Evolutionary conservation across 1,140 invertebrate genomes (phyloP), one percentile per base, ranked within the genome.

Genomic region (Drosophila hydei): DNA sequence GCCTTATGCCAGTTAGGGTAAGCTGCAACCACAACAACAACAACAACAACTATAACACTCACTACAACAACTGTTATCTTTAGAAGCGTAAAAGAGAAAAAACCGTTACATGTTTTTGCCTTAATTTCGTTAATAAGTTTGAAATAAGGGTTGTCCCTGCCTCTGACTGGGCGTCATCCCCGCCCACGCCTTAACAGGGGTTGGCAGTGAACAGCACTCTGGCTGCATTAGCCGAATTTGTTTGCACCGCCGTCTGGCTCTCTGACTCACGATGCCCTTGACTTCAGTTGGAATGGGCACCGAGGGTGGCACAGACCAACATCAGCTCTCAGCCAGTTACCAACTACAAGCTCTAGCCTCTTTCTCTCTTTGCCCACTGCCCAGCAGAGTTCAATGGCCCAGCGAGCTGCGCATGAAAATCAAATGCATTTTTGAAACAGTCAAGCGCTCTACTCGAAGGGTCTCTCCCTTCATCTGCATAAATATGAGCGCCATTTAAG

Each of bases 1-100:
- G 85, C 70, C 69, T 90, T 72, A 87, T 90, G 84, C 89, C 84
- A 83, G 89, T 90, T 79, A 90, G 89, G 89, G 89, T 90, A 90
- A 90, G 89, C 77, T 78, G 83, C 74, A 87, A 80, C 65, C 70
- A 52, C 59, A 79, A 72, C 5, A 61, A 61, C 47, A 77, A 73
- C 47, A 36, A 50, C 33, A 58, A 47, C 45, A 30, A 75, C n/a
- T n/a, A n/a, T n/a, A n/a, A n/a, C 56, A 62, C 43, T 52, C 67
- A 48, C 42, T 30, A 72, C 56, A 76, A 72, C n/a, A 38, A 30
- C 40, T 47, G 43, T 64, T 65, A 68, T 68, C 43, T 60, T 12
- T 52, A 43, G 19, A 47, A 25, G 1, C 4, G 30, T 25, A 33
- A 51, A 42, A n/a, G 23, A 42, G 38, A 42, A 42, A 73, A 69